These are phyloP conservation scores for Pipistrellus pipistrellus DNA, from an alignment of 2,797 vertebrate genomes.

Conservation along the genomic window DNA sequence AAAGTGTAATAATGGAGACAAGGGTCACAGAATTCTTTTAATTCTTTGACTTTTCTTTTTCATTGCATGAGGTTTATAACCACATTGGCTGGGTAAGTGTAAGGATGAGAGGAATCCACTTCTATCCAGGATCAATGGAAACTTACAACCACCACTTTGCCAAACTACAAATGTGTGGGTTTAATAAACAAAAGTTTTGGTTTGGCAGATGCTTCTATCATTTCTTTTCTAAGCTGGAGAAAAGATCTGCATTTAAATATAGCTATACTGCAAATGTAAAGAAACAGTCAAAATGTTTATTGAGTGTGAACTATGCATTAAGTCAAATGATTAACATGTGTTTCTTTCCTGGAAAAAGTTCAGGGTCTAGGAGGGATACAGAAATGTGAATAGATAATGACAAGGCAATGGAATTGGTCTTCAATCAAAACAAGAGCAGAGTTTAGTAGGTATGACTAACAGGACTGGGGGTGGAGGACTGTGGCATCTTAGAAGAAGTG, in stretches of 20 bases:
- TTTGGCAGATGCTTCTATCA: conserved; percentile 29
- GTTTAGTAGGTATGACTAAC: conserved; percentile 17
- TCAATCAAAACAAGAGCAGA: conserved; percentile 50
- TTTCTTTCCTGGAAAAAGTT: conserved; percentile 16
- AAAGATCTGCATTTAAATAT: conserved; percentile 38
- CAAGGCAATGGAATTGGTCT: neutral
- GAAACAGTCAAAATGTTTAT: conserved; percentile 59
- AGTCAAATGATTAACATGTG: neutral
- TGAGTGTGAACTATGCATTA: neutral
- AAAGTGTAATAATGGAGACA: neutral
- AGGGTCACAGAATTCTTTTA: conserved; percentile 38
- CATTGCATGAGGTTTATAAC: neutral
- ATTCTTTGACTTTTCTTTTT: conserved; percentile 29
- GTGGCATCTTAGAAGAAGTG: neutral
- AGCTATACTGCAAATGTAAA: conserved; percentile 25
- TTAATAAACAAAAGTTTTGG: conserved; percentile 44
- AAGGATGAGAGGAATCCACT: conserved; percentile 2
- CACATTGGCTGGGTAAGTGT: neutral
- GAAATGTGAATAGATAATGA: conserved; percentile 19
- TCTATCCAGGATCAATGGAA: conserved; percentile 10
- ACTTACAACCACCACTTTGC: conserved; percentile 20
- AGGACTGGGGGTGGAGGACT: neutral
- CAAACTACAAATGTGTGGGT: neutral
- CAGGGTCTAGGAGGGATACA: neutral
- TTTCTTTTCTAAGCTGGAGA: conserved; percentile 48